Base-by-base conservation (phyloP, 2,888 invertebrate genomes). In the Chymomyza caudatula region DNA sequence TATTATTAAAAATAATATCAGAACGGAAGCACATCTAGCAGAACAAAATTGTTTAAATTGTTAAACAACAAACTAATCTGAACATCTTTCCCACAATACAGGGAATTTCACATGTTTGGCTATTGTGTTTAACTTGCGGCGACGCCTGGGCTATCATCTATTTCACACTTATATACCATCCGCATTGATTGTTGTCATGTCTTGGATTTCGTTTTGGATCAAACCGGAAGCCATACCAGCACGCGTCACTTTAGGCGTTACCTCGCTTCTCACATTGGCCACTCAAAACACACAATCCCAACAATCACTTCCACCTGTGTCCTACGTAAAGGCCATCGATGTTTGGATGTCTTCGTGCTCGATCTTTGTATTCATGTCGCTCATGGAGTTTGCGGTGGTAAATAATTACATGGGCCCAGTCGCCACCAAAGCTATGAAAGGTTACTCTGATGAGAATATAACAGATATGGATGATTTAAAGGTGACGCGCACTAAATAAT, bases 191-290 rank as follows among this genome's bases (percentile, higher is more conserved):
- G 97, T 97, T 53, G 96, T 97, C 65, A 96, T 97, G 96, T 97
- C 96, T 68, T 97, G 97, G 97, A 97, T 97, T 77, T 97, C 97
- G 0, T 97, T 97, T 91, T 97, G 97, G 97, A 97, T 97, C 84
- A 97, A 96, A 85, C 96, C 96, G 0, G 97, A 97, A 90, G 97
- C 97, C 4, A 96, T 96, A 78, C 97, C 97, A 0, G 97, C 97
- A 0, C 92, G 97, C 65, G 96, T 97, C 65, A 97, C 97, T 0
- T 91, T 97, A 17, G 97, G 97, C 55, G 96, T 96, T 22, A 96
- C 96, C 0, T 96, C 96, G 0, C 91, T 97, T 60, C 92, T 97
- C 47, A 97, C 97, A 57, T 91, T 97, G 81, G 97, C 97, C 13
- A 97, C 97, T 19, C 97, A 97, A 92, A 97, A 96, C 90, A 96